phyloP scores from a whole-genome alignment of 2,888 invertebrate species.

The Pedicia rivosa region DNA sequence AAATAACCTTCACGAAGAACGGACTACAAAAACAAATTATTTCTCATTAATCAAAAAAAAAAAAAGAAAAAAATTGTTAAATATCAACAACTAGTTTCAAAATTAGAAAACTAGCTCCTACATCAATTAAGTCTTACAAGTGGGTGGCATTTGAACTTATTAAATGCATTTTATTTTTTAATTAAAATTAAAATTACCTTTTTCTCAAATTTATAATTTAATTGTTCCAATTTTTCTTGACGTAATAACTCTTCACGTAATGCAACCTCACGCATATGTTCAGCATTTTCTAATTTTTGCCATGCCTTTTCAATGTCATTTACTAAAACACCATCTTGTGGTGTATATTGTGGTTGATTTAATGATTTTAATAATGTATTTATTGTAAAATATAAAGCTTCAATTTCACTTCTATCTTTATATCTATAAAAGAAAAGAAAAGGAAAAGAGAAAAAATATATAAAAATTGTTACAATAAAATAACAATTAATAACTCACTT shows the following conservation, averaged over 20 bases:
- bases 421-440: constrained; percentile 40
- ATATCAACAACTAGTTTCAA: constrained; percentile 5
- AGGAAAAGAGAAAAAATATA: constrained; percentile 5
- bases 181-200: too few relatives aligned
- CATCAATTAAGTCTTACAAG: constrained; percentile 28
- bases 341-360: constrained; percentile 71
- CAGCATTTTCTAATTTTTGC: constrained; percentile 82
- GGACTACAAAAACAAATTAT: too few relatives aligned
- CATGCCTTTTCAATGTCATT: constrained; percentile 93
- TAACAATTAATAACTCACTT: constrained; percentile 42
- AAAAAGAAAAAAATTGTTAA: constrained; percentile 10
- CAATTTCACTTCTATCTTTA: constrained; percentile 92
- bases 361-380: constrained; percentile 93
- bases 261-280: constrained; percentile 86
- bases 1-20: constrained; percentile 88
- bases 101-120: background rate
- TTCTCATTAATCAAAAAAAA: too few relatives aligned
- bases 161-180: too few relatives aligned
- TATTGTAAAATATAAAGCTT: constrained; percentile 90
- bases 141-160: too few relatives aligned
- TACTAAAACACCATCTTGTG: constrained; percentile 78
- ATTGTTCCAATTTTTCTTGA: constrained; percentile 84
- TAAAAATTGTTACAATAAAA: background rate
- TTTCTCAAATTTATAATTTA: constrained; percentile 90
- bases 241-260: constrained; percentile 77